Conservation (phyloP, 1,140 invertebrate species). For the Tetramorium alpestre region DNA sequence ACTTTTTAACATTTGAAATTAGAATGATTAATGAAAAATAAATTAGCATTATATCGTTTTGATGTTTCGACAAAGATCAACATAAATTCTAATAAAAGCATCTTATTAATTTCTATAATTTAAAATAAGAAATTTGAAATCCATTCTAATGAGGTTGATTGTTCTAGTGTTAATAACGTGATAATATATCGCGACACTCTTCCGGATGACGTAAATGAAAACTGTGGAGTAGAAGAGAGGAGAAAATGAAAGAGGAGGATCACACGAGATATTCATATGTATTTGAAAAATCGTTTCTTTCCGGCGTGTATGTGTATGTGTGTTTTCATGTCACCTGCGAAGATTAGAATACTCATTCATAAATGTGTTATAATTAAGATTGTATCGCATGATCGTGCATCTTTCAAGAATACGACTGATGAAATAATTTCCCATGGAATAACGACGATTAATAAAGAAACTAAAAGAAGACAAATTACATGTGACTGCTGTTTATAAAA, state of each 20-base stretch:
- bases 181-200: conserved; percentile 36
- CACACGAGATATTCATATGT: neutral
- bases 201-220: conserved; percentile 50
- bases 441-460: neutral
- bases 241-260: neutral
- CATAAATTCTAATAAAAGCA: neutral
- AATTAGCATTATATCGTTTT: neutral
- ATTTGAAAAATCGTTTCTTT: neutral
- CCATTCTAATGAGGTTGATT: neutral
- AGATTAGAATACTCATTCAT: conserved; percentile 39
- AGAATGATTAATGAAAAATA: no score
- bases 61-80: neutral
- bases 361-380: conserved; percentile 11
- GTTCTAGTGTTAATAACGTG: neutral
- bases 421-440: neutral
- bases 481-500: neutral
- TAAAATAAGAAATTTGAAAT: neutral
- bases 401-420: conserved; percentile 22
- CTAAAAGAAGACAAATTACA: neutral
- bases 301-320: neutral
- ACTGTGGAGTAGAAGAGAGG: neutral
- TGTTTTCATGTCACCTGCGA: conserved; percentile 19
- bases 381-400: conserved; percentile 3
- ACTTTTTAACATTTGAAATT: no score
- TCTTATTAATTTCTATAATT: neutral